phyloP scores from a whole-genome alignment of 2,888 invertebrate genomes.

The Ceratothoa steindachneri region DNA sequence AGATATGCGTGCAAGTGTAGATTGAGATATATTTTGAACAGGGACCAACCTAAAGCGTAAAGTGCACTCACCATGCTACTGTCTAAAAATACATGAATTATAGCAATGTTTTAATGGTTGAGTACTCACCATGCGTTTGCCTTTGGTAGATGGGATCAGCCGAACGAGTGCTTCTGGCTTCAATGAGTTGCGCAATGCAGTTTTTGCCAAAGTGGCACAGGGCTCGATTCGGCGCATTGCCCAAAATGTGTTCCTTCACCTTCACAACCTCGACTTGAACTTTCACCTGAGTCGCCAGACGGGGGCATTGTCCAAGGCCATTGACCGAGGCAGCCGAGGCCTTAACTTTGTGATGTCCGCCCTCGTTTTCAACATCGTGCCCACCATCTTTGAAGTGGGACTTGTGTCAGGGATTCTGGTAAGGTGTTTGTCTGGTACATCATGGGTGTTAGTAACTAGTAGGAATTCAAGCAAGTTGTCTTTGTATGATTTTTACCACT shows the following conservation, averaged over 20 bases:
- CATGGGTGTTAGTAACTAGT: no score
- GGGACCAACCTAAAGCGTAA: no score
- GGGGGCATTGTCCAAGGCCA: constrained; percentile 84
- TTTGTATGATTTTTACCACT: no score
- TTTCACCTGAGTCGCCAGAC: constrained; percentile 94
- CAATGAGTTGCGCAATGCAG: constrained; percentile 94
- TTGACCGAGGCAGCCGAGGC: constrained; percentile 75
- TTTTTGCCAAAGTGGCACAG: constrained; percentile 95
- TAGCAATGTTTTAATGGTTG: no score
- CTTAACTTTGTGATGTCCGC: constrained; percentile 95
- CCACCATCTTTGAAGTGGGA: constrained; percentile 87
- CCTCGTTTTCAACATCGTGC: constrained; percentile 95
- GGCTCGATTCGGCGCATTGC: constrained; percentile 92
- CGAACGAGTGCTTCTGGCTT: constrained; percentile 84
- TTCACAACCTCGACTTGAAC: constrained; percentile 87
- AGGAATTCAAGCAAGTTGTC: no score
- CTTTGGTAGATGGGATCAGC: constrained; percentile 93
- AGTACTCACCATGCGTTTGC: no score
- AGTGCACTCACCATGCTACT: no score
- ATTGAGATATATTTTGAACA: no score
- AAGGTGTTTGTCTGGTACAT: no score
- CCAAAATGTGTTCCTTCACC: constrained; percentile 88
- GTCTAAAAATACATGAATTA: no score
- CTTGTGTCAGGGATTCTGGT: constrained; percentile 84
- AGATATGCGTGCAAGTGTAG: no score